Evolutionary conservation across 2,113 vertebrate species (phyloP).

Genomic region (Myotis yumanensis): DNA sequence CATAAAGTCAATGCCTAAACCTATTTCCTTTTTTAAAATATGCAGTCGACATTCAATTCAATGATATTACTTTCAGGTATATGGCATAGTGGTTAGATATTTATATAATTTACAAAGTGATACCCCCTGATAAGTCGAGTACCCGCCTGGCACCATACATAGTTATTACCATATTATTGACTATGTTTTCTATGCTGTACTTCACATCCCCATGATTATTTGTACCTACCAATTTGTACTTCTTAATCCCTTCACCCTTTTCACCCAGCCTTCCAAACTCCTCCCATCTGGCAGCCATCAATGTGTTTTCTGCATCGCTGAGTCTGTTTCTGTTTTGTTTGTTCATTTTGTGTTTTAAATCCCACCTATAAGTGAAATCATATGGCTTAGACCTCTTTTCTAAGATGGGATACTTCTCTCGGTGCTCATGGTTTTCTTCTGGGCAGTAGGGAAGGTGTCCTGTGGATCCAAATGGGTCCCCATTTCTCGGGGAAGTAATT

Average conservation of each 20-base stretch:
- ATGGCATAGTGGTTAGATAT: background rate
- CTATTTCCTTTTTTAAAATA: background rate
- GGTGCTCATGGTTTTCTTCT: background rate
- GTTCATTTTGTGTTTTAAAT: background rate
- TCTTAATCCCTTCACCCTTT: background rate
- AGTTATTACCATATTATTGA: background rate
- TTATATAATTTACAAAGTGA: background rate
- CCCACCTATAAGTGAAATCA: background rate
- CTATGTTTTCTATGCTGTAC: background rate
- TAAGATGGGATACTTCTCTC: background rate
- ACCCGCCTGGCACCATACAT: background rate
- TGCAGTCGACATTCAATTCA: background rate
- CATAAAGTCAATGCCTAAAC: background rate
- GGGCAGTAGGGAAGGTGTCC: background rate
- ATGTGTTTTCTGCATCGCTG: background rate
- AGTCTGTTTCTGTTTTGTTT: background rate
- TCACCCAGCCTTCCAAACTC: background rate
- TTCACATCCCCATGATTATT: background rate
- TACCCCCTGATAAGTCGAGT: background rate
- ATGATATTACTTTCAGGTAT: background rate
- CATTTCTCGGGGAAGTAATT: background rate
- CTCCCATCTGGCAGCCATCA: background rate
- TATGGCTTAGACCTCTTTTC: background rate
- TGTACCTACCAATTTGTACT: background rate
- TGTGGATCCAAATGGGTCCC: background rate